phyloP scores from a whole-genome alignment of 2,113 vertebrate species.

The Hippocampus barbouri region DNA sequence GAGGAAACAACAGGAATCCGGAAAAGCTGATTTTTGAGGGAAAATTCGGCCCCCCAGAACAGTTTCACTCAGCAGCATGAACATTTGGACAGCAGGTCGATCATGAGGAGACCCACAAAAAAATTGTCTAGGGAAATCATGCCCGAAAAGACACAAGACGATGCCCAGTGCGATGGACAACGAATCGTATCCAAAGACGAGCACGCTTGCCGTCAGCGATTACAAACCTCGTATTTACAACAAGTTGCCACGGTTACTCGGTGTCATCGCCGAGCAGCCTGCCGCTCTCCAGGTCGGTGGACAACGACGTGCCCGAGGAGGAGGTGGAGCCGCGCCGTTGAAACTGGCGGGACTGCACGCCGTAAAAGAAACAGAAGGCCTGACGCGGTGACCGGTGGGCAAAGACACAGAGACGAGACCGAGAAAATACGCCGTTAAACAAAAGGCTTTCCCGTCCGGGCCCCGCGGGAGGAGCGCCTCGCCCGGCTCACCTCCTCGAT shows the following conservation, averaged over 20 bases:
- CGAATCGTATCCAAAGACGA: not conserved
- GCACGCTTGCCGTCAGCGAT: conserved; percentile 19
- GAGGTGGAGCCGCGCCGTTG: conserved; percentile 85
- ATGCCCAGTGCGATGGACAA: not conserved
- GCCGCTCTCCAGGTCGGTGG: conserved; percentile 92
- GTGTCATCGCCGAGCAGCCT: conserved; percentile 84
- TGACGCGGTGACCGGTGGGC: conserved; percentile 71
- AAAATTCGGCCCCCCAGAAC: too few species aligned
- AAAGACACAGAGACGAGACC: conserved; percentile 47
- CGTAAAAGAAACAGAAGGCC: conserved; percentile 96
- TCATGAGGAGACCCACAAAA: too few species aligned
- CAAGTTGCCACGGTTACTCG: conserved; percentile 61
- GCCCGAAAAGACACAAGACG: too few species aligned
- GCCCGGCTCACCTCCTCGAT: conserved; percentile 85
- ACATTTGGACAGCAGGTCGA: too few species aligned
- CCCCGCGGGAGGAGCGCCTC: too few species aligned
- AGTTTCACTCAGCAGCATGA: too few species aligned
- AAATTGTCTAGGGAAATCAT: not conserved
- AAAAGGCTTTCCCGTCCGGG: too few species aligned
- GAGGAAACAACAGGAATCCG: too few species aligned
- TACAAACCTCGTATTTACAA: conserved; percentile 73
- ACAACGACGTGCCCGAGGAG: conserved; percentile 87
- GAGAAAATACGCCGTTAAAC: not conserved
- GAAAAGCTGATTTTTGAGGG: too few species aligned
- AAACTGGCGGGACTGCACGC: conserved; percentile 80